Conservation (phyloP, 2,888 invertebrate species). For the Eupithecia vulgata region DNA sequence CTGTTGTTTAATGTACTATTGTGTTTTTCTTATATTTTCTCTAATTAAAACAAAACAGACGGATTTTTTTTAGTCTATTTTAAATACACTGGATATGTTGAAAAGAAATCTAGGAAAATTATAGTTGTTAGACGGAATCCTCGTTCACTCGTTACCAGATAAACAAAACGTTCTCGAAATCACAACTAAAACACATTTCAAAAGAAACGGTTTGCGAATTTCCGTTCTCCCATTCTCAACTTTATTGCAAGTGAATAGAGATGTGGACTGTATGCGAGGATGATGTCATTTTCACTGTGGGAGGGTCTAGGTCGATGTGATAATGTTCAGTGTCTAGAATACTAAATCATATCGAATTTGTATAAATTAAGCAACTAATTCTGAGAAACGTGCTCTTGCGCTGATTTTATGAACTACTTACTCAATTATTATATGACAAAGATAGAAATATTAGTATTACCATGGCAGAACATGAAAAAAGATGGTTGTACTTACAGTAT, state of each 20-base stretch:
- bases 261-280: constrained; percentile 11
- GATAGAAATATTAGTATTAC: neutral
- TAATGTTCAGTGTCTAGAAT: constrained; percentile 23
- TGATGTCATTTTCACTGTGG: constrained; percentile 35
- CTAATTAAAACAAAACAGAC: neutral
- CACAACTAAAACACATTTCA: constrained; percentile 15
- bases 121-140: constrained; percentile 9
- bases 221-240: neutral
- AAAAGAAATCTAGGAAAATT: neutral
- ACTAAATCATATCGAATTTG: constrained; percentile 19
- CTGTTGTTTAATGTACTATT: neutral
- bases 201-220: constrained; percentile 3
- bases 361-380: constrained; percentile 20
- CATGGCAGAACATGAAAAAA: neutral
- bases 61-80: neutral
- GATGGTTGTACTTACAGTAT: neutral
- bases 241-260: constrained; percentile 13
- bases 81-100: neutral
- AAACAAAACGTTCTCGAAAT: constrained; percentile 13
- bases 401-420: no score
- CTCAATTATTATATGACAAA: neutral
- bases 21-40: neutral
- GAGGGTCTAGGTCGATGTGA: constrained; percentile 32
- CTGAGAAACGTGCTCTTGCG: constrained; percentile 7
- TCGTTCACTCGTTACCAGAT: neutral